Evolutionary conservation across 2,113 vertebrate species (phyloP).

Genomic region (Entelurus aequoreus): DNA sequence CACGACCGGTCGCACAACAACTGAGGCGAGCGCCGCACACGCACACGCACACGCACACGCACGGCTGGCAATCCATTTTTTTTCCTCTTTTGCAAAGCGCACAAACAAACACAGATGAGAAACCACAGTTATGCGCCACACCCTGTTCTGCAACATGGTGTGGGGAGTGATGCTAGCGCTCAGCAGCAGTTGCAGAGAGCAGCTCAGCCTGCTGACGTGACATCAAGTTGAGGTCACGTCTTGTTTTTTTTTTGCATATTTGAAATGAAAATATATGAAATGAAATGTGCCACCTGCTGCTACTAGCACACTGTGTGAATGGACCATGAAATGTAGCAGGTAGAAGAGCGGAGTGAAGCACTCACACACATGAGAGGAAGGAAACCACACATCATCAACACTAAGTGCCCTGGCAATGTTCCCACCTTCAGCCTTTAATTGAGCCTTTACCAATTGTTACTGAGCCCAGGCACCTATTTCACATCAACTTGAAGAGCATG

Average conservation of each 20-base stretch:
- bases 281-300: neutral
- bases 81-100: constrained; percentile 56
- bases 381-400: constrained; percentile 41
- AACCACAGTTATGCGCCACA: constrained; percentile 47
- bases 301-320: neutral
- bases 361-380: constrained; percentile 15
- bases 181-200: constrained; percentile 1
- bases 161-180: constrained; percentile 22
- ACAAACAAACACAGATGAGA: constrained; percentile 10
- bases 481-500: too few relatives aligned
- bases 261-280: neutral
- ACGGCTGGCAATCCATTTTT: constrained; percentile 61
- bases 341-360: too few relatives aligned
- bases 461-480: too few relatives aligned
- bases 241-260: too few relatives aligned
- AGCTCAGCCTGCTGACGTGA: constrained; percentile 6
- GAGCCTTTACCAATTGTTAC: too few relatives aligned
- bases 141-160: constrained; percentile 37
- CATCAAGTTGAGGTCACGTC: neutral
- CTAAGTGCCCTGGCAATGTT: neutral
- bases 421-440: constrained; percentile 5
- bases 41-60: too few relatives aligned
- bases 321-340: neutral
- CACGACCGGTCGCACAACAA: constrained; percentile 36
- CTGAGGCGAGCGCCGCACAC: neutral